A percentile compares a stretch with the other conserved stretches of the same genome.
Evolutionary conservation across 92 coral and sea anemone genomes (phyloP).

Genomic region (Palythoa grandis): DNA sequence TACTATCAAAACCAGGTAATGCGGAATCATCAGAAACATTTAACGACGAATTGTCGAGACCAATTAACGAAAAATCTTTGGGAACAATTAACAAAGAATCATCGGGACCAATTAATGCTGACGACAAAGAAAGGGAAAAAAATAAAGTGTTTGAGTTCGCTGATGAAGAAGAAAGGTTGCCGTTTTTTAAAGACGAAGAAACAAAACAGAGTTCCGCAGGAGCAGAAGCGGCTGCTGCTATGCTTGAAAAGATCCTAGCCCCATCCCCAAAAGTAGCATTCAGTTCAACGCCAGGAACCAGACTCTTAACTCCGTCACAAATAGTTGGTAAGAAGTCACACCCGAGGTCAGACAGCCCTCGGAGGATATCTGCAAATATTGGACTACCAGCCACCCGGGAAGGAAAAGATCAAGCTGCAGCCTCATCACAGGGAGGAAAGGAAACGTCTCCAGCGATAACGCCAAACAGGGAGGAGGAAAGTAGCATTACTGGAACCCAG

Average conservation of each 20-base stretch:
- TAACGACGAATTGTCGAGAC: neutral
- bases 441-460: neutral
- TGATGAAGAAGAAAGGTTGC: slow-evolving; percentile 35
- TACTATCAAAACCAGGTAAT: neutral
- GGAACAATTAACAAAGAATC: neutral
- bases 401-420: neutral
- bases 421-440: neutral
- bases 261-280: slow-evolving; percentile 49
- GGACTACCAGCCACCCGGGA: slow-evolving; percentile 11
- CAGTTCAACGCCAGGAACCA: slow-evolving; percentile 42
- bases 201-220: neutral
- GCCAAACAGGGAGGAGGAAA: neutral
- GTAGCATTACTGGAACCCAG: neutral
- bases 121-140: neutral
- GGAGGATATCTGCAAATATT: slow-evolving; percentile 37
- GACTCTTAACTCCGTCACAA: slow-evolving; percentile 36
- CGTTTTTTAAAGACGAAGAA: slow-evolving; percentile 33
- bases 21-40: neutral
- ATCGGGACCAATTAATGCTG: neutral
- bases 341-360: slow-evolving; percentile 36
- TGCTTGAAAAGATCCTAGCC: slow-evolving; percentile 64
- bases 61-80: neutral
- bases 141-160: slow-evolving; percentile 21
- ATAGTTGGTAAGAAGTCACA: slow-evolving; percentile 26
- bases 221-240: slow-evolving; percentile 30